These are phyloP conservation scores for Pseudolycoriella hygida DNA, from an alignment of 2,888 invertebrate genomes.

Conservation along the genomic window DNA sequence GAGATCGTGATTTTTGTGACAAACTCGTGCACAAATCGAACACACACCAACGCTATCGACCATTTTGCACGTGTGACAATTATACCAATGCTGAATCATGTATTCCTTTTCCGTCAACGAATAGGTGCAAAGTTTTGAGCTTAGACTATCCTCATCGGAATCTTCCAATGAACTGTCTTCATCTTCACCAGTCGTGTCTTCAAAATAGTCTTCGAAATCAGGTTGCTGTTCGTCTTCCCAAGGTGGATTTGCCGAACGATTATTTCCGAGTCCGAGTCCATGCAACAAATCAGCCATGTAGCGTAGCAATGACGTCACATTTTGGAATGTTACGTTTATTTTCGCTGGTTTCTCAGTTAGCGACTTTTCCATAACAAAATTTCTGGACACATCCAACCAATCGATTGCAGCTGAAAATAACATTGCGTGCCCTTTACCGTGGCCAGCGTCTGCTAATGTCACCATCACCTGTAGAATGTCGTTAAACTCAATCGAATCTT, in stretches of 20 bases:
- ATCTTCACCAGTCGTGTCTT: slow-evolving; percentile 79
- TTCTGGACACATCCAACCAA: slow-evolving; percentile 61
- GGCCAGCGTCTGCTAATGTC: slow-evolving; percentile 68
- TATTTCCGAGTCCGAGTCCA: slow-evolving; percentile 24
- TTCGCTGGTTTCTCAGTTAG: slow-evolving; percentile 11
- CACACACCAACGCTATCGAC: slow-evolving; percentile 96
- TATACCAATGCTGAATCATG: slow-evolving; percentile 98
- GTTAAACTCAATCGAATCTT: slow-evolving; percentile 56
- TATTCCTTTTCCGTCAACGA: slow-evolving; percentile 94
- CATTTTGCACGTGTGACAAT: slow-evolving; percentile 98
- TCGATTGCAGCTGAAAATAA: slow-evolving; percentile 61
- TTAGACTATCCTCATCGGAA: slow-evolving; percentile 28
- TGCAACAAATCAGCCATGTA: slow-evolving; percentile 57
- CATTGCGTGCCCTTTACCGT: slow-evolving; percentile 59
- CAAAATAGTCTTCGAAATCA: slow-evolving; percentile 69
- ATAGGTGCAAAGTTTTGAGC: slow-evolving; percentile 78
- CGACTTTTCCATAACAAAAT: slow-evolving; percentile 22
- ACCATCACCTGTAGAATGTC: slow-evolving; percentile 65
- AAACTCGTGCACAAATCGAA: slow-evolving; percentile 91
- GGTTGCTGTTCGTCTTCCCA: slow-evolving; percentile 65
- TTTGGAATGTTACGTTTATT: slow-evolving; percentile 39
- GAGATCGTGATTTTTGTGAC: slow-evolving; percentile 91
- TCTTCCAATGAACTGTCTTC: slow-evolving; percentile 80
- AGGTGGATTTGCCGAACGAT: slow-evolving; percentile 43
- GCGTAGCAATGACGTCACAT: slow-evolving; percentile 66